phyloP scores from a whole-genome alignment of 2,888 invertebrate species.

The Acleris laterana region DNA sequence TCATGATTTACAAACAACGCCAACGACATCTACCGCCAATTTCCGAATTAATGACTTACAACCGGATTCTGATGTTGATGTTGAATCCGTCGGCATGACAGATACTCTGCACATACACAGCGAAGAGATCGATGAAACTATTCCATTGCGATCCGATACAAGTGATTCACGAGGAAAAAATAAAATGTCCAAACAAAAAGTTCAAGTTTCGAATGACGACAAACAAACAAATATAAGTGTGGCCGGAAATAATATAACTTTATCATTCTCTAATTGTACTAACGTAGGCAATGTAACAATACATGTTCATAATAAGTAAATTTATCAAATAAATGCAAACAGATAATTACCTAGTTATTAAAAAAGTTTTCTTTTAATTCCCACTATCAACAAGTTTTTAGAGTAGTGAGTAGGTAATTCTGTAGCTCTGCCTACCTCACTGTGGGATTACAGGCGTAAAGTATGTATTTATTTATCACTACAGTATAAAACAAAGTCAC shows the following conservation, averaged over 20 bases:
- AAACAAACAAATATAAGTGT: slow-evolving; percentile 9
- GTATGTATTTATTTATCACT: too few relatives aligned
- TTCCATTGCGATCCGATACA: neutral
- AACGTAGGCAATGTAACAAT: slow-evolving; percentile 14
- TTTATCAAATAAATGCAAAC: neutral
- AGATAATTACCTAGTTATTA: too few relatives aligned
- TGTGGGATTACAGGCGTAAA: too few relatives aligned
- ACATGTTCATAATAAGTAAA: slow-evolving; percentile 15
- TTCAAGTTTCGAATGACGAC: neutral
- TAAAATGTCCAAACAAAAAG: neutral
- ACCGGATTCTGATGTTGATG: slow-evolving; percentile 2
- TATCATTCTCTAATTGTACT: slow-evolving; percentile 20
- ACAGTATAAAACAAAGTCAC: too few relatives aligned
- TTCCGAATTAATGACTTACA: neutral
- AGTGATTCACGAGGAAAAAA: neutral
- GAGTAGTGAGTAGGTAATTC: too few relatives aligned
- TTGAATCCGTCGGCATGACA: neutral
- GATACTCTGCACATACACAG: slow-evolving; percentile 3
- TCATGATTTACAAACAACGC: neutral
- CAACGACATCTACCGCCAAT: neutral
- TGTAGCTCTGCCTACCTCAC: too few relatives aligned
- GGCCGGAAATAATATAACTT: slow-evolving; percentile 15
- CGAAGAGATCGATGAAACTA: neutral
- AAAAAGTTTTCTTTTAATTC: too few relatives aligned
- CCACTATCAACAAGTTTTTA: too few relatives aligned